phyloP scores from a whole-genome alignment of 2,113 vertebrate species.

The Mixornis gularis region DNA sequence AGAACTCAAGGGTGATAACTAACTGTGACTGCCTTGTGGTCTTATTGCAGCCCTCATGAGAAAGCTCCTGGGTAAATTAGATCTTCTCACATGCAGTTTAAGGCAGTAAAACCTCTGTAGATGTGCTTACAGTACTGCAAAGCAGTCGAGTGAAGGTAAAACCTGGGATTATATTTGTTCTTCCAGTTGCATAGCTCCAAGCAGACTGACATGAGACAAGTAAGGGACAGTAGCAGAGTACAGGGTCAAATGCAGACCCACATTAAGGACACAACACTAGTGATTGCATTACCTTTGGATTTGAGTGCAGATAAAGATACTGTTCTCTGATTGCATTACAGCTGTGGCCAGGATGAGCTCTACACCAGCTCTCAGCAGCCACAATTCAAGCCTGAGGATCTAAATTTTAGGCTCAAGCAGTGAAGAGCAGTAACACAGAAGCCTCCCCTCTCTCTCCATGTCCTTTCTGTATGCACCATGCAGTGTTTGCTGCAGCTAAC shows the following conservation, averaged over 20 bases:
- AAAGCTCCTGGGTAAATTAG: not conserved
- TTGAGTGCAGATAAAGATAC: not conserved
- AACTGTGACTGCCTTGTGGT: not conserved
- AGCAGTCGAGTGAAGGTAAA: rapidly evolving
- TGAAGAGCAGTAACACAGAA: rapidly evolving
- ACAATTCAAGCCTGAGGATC: not conserved
- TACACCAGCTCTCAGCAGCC: not conserved
- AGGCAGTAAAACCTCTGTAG: not conserved
- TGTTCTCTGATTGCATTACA: not conserved
- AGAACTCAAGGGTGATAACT: not conserved
- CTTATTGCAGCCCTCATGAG: not conserved
- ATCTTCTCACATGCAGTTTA: not conserved
- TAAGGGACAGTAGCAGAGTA: not conserved
- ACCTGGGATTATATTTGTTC: not conserved
- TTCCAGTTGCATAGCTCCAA: not conserved
- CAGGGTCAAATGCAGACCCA: not conserved
- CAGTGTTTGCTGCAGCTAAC: not conserved
- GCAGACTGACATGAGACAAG: not conserved
- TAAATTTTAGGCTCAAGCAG: not conserved
- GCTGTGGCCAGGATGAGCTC: not conserved
- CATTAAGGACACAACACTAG: rapidly evolving
- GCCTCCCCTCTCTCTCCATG: too few species aligned
- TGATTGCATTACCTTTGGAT: not conserved
- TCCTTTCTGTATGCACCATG: rapidly evolving
- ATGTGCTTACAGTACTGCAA: not conserved